These are phyloP conservation scores for Lithobates sylvaticus DNA, from an alignment of 2,797 vertebrate genomes.

Conservation along the genomic window DNA sequence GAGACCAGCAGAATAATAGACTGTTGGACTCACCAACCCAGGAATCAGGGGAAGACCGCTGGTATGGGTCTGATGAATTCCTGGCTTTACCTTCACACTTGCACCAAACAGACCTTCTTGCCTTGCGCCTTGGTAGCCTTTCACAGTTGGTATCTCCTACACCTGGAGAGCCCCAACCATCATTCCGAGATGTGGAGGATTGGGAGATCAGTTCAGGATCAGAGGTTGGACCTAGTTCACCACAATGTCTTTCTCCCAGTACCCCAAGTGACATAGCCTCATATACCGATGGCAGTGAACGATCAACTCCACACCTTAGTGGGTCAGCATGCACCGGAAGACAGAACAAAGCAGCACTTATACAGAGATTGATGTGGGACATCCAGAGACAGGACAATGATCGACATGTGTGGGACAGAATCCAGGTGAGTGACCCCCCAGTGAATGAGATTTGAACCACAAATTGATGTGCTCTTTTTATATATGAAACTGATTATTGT, in stretches of 20 bases:
- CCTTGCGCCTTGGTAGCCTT: constrained; percentile 90
- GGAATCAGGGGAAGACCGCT: constrained; percentile 76
- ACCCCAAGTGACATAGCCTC: constrained; percentile 90
- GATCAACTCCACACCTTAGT: constrained; percentile 19
- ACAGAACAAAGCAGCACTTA: constrained; percentile 72
- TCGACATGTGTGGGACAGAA: constrained; percentile 89
- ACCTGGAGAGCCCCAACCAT: constrained; percentile 74
- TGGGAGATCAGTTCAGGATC: constrained; percentile 94
- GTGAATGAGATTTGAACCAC: background rate
- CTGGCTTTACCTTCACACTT: constrained; percentile 93
- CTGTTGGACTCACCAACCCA: constrained; percentile 34
- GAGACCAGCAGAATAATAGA: constrained; percentile 25
- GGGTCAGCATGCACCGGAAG: constrained; percentile 54
- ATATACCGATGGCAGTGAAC: constrained; percentile 84
- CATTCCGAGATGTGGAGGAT: constrained; percentile 87
- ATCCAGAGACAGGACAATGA: constrained; percentile 89
- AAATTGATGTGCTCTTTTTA: no score
- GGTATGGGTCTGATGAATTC: constrained; percentile 97
- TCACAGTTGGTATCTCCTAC: constrained; percentile 78
- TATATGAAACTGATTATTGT: no score
- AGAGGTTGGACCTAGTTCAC: constrained; percentile 77
- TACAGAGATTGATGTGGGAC: constrained; percentile 89
- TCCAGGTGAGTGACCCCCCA: constrained; percentile 83
- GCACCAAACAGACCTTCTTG: constrained; percentile 89
- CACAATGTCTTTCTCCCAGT: constrained; percentile 82